Evolutionary conservation across 2,113 vertebrate species (phyloP).

Genomic region (Aptenodytes forsteri): DNA sequence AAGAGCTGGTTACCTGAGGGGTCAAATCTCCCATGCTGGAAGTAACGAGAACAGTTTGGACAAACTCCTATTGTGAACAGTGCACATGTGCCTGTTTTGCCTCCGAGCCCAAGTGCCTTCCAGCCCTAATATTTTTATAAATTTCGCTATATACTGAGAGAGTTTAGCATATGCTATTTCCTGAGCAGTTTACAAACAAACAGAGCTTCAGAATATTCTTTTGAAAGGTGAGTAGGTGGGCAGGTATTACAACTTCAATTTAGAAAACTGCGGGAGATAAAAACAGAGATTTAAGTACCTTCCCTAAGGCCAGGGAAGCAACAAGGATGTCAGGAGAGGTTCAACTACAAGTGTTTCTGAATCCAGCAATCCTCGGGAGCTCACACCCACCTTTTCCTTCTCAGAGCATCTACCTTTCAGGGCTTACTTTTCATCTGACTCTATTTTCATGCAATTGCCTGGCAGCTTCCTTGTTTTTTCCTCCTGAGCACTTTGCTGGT

Average conservation of each 20-base stretch:
- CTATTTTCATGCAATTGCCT: neutral
- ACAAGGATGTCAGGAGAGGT: neutral
- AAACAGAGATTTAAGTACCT: neutral
- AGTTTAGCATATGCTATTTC: neutral
- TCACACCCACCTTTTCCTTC: neutral
- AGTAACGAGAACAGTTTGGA: neutral
- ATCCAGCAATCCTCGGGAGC: neutral
- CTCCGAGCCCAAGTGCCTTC: neutral
- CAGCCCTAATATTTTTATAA: neutral
- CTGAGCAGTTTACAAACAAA: neutral
- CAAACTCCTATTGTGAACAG: neutral
- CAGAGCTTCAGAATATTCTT: neutral
- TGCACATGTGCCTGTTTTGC: neutral
- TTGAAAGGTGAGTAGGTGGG: conserved; percentile 5
- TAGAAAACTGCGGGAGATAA: neutral
- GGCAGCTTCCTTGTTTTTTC: neutral
- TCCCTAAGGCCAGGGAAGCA: conserved; percentile 22
- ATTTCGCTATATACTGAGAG: neutral
- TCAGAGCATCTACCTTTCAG: neutral
- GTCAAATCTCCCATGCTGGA: neutral
- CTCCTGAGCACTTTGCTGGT: neutral
- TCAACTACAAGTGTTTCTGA: neutral
- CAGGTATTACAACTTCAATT: conserved; percentile 13
- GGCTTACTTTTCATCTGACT: neutral
- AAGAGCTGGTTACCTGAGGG: neutral